These are phyloP conservation scores for Pseudochirops cupreus DNA, from an alignment of 2,797 vertebrate species.

Conservation along the genomic window DNA sequence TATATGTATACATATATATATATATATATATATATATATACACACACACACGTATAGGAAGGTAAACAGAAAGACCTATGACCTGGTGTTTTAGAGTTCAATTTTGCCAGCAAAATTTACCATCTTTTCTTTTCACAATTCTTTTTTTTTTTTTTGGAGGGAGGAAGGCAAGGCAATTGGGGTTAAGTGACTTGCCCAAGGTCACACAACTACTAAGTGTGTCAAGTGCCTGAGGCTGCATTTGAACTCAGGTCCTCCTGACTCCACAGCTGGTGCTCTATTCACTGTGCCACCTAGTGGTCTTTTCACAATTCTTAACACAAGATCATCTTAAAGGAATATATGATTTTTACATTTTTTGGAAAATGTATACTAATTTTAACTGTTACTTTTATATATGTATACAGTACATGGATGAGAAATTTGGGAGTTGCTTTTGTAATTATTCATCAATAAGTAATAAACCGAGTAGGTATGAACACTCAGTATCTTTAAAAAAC, in stretches of 20 bases:
- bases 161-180: too few relatives aligned
- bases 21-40: too few relatives aligned
- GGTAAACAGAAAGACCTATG: neutral
- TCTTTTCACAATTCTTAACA: neutral
- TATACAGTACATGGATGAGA: neutral
- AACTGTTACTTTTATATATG: neutral
- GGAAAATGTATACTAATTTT: neutral
- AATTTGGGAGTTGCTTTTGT: neutral
- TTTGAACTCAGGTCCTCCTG: too few relatives aligned
- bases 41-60: too few relatives aligned
- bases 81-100: neutral
- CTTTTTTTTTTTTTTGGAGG: too few relatives aligned
- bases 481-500: neutral
- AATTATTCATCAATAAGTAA: neutral
- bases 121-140: neutral
- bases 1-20: too few relatives aligned
- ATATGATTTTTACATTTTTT: neutral
- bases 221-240: too few relatives aligned
- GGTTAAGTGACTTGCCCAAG: too few relatives aligned
- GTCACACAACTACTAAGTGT: too few relatives aligned
- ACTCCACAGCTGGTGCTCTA: too few relatives aligned
- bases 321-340: neutral
- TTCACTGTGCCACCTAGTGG: too few relatives aligned
- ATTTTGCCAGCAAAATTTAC: neutral
- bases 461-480: neutral